Evolutionary conservation across 1,140 invertebrate genomes (phyloP).

Genomic region (Aricia agestis): DNA sequence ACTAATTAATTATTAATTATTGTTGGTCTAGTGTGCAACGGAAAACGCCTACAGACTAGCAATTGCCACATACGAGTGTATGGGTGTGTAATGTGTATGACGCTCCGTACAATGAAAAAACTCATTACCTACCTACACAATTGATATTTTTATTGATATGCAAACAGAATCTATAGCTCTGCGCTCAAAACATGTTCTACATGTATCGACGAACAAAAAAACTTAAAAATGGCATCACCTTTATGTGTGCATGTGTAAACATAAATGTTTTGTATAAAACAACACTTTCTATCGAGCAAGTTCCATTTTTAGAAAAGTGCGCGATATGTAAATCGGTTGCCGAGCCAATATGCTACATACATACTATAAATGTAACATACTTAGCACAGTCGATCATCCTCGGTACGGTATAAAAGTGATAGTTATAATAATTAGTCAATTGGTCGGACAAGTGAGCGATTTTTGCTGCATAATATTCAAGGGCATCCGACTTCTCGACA

Average conservation of each 20-base stretch:
- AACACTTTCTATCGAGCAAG: slow-evolving; percentile 71
- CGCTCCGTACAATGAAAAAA: slow-evolving; percentile 3
- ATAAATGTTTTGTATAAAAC: slow-evolving; percentile 59
- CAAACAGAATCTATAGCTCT: slow-evolving; percentile 20
- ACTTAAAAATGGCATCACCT: slow-evolving; percentile 14
- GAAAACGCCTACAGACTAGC: not conserved
- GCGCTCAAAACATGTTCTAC: not conserved
- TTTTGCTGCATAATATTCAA: slow-evolving; percentile 76
- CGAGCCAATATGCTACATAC: slow-evolving; percentile 37
- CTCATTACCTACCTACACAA: slow-evolving; percentile 18
- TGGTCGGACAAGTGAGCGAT: slow-evolving; percentile 51
- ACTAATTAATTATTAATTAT: slow-evolving; percentile 1
- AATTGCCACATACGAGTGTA: not conserved
- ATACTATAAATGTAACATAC: slow-evolving; percentile 14
- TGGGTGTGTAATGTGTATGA: slow-evolving; percentile 8
- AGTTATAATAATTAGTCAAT: slow-evolving; percentile 46
- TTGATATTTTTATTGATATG: slow-evolving; percentile 19
- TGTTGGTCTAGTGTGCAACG: not conserved
- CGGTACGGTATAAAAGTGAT: slow-evolving; percentile 34
- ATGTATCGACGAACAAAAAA: slow-evolving; percentile 1
- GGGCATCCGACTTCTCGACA: slow-evolving; percentile 60
- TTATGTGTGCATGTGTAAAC: slow-evolving; percentile 20
- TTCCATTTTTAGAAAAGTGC: slow-evolving; percentile 69
- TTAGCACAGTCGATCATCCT: slow-evolving; percentile 5
- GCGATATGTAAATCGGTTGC: slow-evolving; percentile 47